A percentile compares a stretch with the other conserved stretches of the same genome.
Evolutionary conservation across 2,797 vertebrate genomes (phyloP).

Genomic region (Myotis planiceps): DNA sequence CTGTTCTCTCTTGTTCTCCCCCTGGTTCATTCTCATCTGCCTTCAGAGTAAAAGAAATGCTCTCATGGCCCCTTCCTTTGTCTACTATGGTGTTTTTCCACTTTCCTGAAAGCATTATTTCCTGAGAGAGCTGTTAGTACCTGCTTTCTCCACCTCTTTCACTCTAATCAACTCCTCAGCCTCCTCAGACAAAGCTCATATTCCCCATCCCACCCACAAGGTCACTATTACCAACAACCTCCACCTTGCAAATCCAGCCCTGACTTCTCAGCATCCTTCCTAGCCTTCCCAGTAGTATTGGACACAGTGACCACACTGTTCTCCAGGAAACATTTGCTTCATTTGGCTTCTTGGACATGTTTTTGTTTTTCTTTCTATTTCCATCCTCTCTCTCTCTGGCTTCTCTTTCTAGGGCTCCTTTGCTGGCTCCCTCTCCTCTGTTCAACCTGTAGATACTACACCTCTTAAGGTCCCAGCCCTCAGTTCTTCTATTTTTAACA

Average conservation of each 20-base stretch:
- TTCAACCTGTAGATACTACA: background rate
- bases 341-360: background rate
- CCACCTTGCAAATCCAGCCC: background rate
- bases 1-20: background rate
- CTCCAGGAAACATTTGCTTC: background rate
- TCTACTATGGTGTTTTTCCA: background rate
- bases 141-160: background rate
- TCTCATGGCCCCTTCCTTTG: background rate
- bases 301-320: fast-evolving
- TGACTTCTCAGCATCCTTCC: background rate
- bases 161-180: no score
- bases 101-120: background rate
- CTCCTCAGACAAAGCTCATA: background rate
- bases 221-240: no score
- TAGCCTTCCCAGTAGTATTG: fast-evolving
- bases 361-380: background rate
- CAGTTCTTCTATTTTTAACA: background rate
- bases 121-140: background rate
- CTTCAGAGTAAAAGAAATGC: background rate
- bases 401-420: background rate
- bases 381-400: background rate
- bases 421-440: background rate
- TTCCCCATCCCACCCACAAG: background rate
- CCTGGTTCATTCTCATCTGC: background rate
- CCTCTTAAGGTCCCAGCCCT: background rate